Base-by-base conservation (phyloP, 2,797 vertebrate species). In the Oophaga sylvatica region DNA sequence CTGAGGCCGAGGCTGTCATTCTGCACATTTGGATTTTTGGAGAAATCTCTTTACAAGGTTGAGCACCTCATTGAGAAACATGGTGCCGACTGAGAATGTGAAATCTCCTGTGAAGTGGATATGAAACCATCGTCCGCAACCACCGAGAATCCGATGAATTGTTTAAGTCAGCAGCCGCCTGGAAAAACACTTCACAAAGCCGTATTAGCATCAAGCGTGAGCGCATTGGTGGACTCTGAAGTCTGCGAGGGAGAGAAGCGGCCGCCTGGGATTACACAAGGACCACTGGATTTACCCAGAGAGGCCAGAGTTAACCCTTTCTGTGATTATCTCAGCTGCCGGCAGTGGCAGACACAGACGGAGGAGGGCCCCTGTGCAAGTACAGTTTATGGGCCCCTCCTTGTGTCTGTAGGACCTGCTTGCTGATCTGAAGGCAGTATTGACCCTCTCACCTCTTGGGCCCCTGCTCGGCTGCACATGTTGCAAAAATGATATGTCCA, bases 161-260 rank as follows among this genome's bases (percentile, higher is more conserved):
- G 86, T 83, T 87, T 87, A 83, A 67, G 80, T 77, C 86, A n/a
- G 80, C 71, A 45, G 59, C 79, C 35, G 85, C 68, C 80, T 83
- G 86, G 48, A 68, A 83, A 87, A 73, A n/a, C 83, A 77, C 80
- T 87, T 87, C 80, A 83, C 76, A 83, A 81, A 70, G 62, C n/a
- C 8, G 12, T 48, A 87, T 87, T 87, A 78, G 80, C 86, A 87
- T 87, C 31, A 77, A 83, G 48, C 20, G 53, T 78, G 35, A n/a
- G 80, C 2, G 60, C 11, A n/a, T 9, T 20, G 26, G 56, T 35
- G 15, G 70, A 19, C 85, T 81, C 48, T 76, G 79, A 87, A 82
- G 79, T 81, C 26, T 45, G 16, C 10, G 10, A n/a, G 0, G 16
- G 5, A 19, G 17, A 53, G 60, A 53, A 65, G 29, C 48, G 5